Conservation (phyloP, 2,113 vertebrate genomes). For the Cyanoliseus patagonus region DNA sequence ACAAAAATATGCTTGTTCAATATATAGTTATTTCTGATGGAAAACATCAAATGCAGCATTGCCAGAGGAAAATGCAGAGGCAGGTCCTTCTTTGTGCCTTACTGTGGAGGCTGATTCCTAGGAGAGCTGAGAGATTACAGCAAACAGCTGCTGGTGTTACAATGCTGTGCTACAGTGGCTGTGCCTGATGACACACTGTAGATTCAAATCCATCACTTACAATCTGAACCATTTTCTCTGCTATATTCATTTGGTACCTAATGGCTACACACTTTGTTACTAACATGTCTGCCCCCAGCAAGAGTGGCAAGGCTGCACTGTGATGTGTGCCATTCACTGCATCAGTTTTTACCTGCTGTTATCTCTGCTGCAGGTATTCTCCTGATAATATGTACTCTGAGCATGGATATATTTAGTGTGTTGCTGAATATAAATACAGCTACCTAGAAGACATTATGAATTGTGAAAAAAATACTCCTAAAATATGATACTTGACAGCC, state of each 20-base stretch:
- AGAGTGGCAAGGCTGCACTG: background rate
- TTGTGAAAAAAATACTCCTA: background rate
- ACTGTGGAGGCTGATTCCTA: background rate
- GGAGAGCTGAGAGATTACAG: background rate
- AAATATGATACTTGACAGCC: background rate
- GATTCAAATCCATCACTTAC: background rate
- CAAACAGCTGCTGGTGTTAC: background rate
- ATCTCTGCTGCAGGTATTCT: background rate
- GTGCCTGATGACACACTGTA: background rate
- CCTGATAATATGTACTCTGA: background rate
- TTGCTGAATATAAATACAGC: background rate
- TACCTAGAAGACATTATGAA: background rate
- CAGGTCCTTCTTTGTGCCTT: background rate
- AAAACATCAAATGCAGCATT: background rate
- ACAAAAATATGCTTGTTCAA: background rate
- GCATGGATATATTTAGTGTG: background rate
- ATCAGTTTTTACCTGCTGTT: background rate
- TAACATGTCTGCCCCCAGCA: background rate
- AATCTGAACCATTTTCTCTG: background rate
- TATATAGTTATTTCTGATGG: background rate
- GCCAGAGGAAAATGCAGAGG: background rate
- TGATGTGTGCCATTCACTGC: background rate
- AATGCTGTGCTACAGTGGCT: background rate
- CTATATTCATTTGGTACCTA: background rate
- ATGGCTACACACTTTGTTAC: background rate